Evolutionary conservation across 2,113 vertebrate species (phyloP), one percentile per base, ranked within the genome.

Genomic region (Neolamprologus tretocephalus): DNA sequence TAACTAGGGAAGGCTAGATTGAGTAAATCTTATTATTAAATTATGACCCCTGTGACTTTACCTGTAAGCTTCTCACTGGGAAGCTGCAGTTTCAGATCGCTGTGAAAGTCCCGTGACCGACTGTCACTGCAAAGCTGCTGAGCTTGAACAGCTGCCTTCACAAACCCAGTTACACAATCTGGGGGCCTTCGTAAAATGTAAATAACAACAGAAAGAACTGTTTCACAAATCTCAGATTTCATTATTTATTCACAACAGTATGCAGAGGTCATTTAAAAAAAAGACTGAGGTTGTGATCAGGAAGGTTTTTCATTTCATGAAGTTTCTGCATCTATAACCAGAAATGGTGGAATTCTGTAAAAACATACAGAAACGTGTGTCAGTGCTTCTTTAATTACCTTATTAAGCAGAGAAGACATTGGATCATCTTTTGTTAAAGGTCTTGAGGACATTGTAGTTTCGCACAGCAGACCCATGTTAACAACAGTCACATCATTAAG

Each of bases 141-240:
- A 55, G 53, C 53, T 7, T 53, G 53, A 55, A 55, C 21, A 4
- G 0, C 11, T 3, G 21, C 21, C 53, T 55, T 55, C 0, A 55
- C 21, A 55, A 55, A 54, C 53, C 53, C 53, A 23, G 53, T 55
- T 55, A 23, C 53, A 55, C 21, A 55, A 23, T 23, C 21, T 55
- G 53, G 53, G 49, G n/a, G 53, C 0, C 0, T 55, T 23, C 0
- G 11, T 54, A 3, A 12, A 55, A 3, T 13, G 0, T 55, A 55
- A 55, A 23, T 55, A 13, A 55, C 0, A 55, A 55, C 53, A 23
- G 53, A 55, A 55, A 23, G 21, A 0, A 55, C 6, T 55, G 6
- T 4, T 55, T 57, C 2, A 0, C 54, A 26, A 14, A 55, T 55
- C 21, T 55, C 54, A 55, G 54, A 26, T 57, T 26, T 26, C 12